These are phyloP conservation scores for Sebastes cheni DNA, from an alignment of 2,797 vertebrate genomes.

Conservation along the genomic window DNA sequence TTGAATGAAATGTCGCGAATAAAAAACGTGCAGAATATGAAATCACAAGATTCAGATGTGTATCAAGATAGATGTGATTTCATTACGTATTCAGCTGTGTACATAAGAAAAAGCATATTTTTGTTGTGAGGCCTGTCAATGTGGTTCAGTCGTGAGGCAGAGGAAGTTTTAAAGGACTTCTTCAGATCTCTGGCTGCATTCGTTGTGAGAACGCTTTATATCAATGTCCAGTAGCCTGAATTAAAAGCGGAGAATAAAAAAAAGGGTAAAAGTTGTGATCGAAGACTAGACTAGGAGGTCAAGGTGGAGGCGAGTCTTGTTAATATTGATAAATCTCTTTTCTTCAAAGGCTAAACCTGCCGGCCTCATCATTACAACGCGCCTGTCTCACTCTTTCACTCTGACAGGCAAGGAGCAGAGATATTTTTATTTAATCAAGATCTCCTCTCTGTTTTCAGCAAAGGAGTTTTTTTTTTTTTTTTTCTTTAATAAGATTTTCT, in stretches of 20 bases:
- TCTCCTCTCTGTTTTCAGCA: conserved; percentile 57
- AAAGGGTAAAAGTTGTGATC: conserved; percentile 3
- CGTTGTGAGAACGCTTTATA: background rate
- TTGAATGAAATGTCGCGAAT: conserved; percentile 26
- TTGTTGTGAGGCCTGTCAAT: conserved; percentile 1
- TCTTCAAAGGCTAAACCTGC: conserved; percentile 63
- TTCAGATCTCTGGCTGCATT: conserved; percentile 21
- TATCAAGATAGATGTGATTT: conserved; percentile 32
- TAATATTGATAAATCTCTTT: conserved; percentile 63
- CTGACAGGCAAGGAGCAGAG: conserved; percentile 44
- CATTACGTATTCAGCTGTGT: conserved; percentile 27
- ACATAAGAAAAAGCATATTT: background rate
- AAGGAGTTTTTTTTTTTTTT: conserved; percentile 10
- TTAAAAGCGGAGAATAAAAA: background rate
- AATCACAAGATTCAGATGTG: conserved; percentile 31
- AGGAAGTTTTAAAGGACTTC: conserved; percentile 24
- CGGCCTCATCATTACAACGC: conserved; percentile 45
- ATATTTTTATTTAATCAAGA: conserved; percentile 59
- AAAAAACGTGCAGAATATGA: conserved; percentile 32
- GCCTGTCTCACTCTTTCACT: conserved; percentile 15
- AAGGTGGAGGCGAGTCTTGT: conserved; percentile 44
- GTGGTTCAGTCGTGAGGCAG: conserved; percentile 11
- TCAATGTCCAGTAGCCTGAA: conserved; percentile 22
- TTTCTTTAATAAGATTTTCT: conserved; percentile 71
- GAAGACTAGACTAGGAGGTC: conserved; percentile 31